phyloP scores from a whole-genome alignment of 1,140 invertebrate species.

The Drosophila quadrilineata region DNA sequence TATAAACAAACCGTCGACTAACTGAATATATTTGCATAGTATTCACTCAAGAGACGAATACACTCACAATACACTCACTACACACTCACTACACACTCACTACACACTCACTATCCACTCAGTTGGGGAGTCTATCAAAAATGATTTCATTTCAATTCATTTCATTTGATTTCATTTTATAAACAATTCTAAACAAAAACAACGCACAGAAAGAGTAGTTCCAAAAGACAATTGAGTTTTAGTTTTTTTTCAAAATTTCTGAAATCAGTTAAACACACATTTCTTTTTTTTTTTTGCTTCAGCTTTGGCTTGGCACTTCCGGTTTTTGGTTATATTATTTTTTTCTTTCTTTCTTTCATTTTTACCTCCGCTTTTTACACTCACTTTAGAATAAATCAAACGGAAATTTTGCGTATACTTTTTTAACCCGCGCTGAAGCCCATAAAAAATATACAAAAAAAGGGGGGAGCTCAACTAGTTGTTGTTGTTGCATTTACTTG shows the following conservation, averaged over 20 bases:
- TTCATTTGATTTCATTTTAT: too few species aligned
- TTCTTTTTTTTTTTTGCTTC: slow-evolving; percentile 19
- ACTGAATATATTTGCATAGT: slow-evolving; percentile 53
- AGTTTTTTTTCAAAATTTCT: background rate
- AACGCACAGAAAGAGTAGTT: too few species aligned
- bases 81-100: background rate
- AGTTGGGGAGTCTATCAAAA: slow-evolving; percentile 37
- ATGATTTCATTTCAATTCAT: slow-evolving; percentile 48
- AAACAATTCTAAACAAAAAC: too few species aligned
- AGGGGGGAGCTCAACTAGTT: background rate
- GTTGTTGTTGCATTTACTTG: background rate
- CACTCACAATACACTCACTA: background rate
- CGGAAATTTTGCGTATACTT: slow-evolving; percentile 59
- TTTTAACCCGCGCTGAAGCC: too few species aligned
- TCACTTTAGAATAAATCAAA: slow-evolving; percentile 70
- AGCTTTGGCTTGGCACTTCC: slow-evolving; percentile 69
- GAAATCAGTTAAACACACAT: too few species aligned
- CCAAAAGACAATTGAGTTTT: slow-evolving; percentile 51
- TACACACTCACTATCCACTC: background rate
- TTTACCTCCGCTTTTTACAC: slow-evolving; percentile 22
- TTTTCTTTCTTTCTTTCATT: slow-evolving; percentile 1
- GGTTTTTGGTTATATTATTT: too few species aligned
- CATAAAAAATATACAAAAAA: slow-evolving; percentile 40
- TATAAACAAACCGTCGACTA: too few species aligned
- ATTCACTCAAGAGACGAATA: too few species aligned